These are phyloP conservation scores for Rousettus madagascariensis DNA, from an alignment of 2,797 vertebrate genomes.

Conservation along the genomic window DNA sequence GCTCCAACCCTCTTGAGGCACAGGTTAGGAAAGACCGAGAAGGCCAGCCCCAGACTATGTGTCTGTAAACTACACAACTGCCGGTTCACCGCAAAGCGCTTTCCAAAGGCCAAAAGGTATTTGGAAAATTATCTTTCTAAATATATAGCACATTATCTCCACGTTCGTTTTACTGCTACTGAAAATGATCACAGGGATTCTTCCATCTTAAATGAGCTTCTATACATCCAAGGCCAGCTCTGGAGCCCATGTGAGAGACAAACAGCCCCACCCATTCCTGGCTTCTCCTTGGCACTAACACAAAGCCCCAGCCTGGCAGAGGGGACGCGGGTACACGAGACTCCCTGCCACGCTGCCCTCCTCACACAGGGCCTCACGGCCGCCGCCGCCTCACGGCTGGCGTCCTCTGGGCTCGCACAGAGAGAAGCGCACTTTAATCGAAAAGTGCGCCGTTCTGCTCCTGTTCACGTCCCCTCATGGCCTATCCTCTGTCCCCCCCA, in stretches of 20 bases:
- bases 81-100: neutral
- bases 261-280: too few relatives aligned
- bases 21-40: neutral
- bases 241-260: neutral
- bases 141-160: neutral
- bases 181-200: neutral
- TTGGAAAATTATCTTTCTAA: neutral
- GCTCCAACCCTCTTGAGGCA: neutral
- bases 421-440: neutral
- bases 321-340: fast-evolving
- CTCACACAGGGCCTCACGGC: neutral
- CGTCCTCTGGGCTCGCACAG: neutral
- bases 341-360: neutral
- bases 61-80: neutral
- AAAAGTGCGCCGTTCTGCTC: neutral
- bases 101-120: neutral
- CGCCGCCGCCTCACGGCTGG: fast-evolving
- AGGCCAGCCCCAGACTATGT: neutral
- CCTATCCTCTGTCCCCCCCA: neutral
- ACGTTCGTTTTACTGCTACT: neutral
- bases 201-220: neutral
- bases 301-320: neutral
- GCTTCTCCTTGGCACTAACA: neutral
- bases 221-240: too few relatives aligned
- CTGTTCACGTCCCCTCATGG: too few relatives aligned